Evolutionary conservation across 2,888 invertebrate genomes (phyloP), one percentile per base, ranked within the genome.

Genomic region (Trissolcus brochymenae): DNA sequence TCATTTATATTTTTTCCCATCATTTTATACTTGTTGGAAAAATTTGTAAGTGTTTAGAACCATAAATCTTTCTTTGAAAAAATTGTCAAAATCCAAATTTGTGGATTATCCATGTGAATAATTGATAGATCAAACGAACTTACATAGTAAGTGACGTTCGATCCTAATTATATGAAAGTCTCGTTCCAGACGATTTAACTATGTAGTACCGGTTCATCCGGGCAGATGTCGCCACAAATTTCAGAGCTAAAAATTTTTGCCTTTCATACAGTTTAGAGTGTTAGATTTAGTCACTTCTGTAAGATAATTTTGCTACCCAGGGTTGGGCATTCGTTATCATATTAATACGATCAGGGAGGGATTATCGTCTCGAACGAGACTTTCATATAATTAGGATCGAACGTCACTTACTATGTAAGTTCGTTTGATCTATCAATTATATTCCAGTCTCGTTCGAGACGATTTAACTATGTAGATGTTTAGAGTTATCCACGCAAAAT

Each of bases 221-320:
- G 55, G 55, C 55, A 16, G 55, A 40, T 55, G 55, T 35, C 40
- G 16, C 40, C 35, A 55, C 35, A 51, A 55, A 55, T 9, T 14
- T 55, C 25, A 49, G 49, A 49, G 9, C 14, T 41, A 41, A 41
- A 13, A 13, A 41, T 41, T 41, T 9, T 41, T 41, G n/a, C 41
- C 4, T n/a, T n/a, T 41, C 41, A 41, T n/a, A 41, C 2, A 41
- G 41, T 41, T 41, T 41, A 41, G 41, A 41, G 41, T 13, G 2
- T 41, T 9, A 41, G 21, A 21, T 21, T 41, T 41, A 41, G 41
- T 41, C 41, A 13, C 41, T 41, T n/a, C n/a, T 3, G n/a, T 41
- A 13, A n/a, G n/a, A 41, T 41, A 41, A n/a, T 41, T 41, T 41
- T 41, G 41, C 41, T 41, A 4, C 1, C 41, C n/a, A 41, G 41